Evolutionary conservation across 2,888 invertebrate species (phyloP), one percentile per base, ranked within the genome.

Genomic region (Luperina testacea): DNA sequence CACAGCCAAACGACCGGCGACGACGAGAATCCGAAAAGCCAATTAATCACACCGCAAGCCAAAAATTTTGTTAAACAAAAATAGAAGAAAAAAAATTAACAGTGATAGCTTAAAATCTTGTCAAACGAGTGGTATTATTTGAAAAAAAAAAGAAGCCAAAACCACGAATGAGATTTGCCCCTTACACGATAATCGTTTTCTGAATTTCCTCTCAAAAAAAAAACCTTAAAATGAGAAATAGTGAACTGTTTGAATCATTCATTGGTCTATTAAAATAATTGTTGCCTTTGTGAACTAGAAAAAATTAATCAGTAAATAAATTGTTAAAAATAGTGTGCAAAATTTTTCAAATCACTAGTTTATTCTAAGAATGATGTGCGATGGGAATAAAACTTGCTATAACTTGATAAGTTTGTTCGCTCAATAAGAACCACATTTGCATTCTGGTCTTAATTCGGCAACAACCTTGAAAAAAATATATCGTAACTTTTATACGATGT

Each of bases 1-100:
- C 82, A 88, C 86, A 86, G 88, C 83, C 89, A 77, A 86, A 87
- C 82, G 87, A 91, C 88, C 90, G 92, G 83, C 90, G 89, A 88
- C 86, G 88, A 89, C 87, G 67, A 84, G 90, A 84, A 89, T 93
- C 90, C 90, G 90, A 89, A 81, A 95, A 96, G 96, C 96, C 96
- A 96, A 96, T 96, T 96, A 95, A 95, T 96, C 94, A 95, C 96
- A 96, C 96, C 96, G 95, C 95, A 96, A 96, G 96, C 96, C 96
- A 96, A 95, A 80, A 93, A 95, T 94, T 95, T 95, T 93, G 94
- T 95, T 93, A 94, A 94, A 93, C 90, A 94, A 94, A 95, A 95
- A 94, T 92, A 93, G 93, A 94, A 95, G 94, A 48, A 95, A 92
- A 92, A 93, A 89, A 92, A 95, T 94, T 94, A 95, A 95, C 93